A percentile compares a stretch with the other conserved stretches of the same genome.
Conservation (phyloP, 1,140 invertebrate species). For the Sycobia sp. region DNA sequence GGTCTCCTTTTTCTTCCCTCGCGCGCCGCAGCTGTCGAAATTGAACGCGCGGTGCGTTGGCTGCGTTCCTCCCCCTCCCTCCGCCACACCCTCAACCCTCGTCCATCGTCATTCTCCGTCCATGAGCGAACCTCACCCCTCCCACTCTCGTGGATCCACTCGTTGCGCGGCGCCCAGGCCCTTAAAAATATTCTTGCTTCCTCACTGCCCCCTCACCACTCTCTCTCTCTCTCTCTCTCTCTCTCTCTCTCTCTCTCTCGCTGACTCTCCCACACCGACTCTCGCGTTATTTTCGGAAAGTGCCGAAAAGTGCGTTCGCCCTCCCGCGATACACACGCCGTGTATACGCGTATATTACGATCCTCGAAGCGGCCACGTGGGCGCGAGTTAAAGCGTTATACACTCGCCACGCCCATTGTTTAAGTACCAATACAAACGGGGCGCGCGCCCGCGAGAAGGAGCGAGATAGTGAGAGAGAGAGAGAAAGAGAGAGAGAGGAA, state of each 20-base stretch:
- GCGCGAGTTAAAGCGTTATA: conserved; percentile 8
- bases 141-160: neutral
- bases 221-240: neutral
- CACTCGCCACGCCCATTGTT: conserved; percentile 49
- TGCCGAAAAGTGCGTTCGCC: too few species aligned
- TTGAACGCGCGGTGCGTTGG: conserved; percentile 15
- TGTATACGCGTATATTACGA: too few species aligned
- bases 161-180: too few species aligned
- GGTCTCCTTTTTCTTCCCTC: conserved; percentile 4
- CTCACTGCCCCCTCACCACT: neutral
- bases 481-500: too few species aligned
- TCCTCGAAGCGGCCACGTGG: conserved; percentile 13
- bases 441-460: conserved; percentile 42
- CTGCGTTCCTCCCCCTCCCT: neutral
- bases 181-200: too few species aligned
- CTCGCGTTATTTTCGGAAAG: conserved; percentile 16
- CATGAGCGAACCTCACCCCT: neutral
- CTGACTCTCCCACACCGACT: too few species aligned
- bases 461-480: too few species aligned
- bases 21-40: conserved; percentile 20
- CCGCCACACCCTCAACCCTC: neutral
- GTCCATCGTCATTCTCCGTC: neutral
- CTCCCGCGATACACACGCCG: too few species aligned
- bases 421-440: conserved; percentile 50
- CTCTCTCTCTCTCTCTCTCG: neutral